Base-by-base conservation (phyloP, 1,140 invertebrate genomes). In the Ladona fulva region DNA sequence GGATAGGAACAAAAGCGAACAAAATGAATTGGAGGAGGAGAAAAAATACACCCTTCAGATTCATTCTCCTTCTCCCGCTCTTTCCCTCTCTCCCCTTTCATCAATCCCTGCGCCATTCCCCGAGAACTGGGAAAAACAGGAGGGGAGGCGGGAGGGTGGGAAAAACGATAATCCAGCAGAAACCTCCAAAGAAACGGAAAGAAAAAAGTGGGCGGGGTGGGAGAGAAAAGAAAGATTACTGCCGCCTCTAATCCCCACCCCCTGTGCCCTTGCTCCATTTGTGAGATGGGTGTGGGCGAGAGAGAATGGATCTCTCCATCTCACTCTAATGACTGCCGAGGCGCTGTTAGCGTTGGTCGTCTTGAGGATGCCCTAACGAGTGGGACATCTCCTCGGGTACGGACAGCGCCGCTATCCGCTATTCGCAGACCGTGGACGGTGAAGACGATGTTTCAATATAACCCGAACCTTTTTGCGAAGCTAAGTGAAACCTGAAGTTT, bases 141-240 rank as follows among this genome's bases (percentile, higher is more conserved):
- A 16, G 52, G 52, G 52, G 44, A 10, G 44, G 44, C 10, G 44
- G 19, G 44, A 11, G 44, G 44, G 14, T 16, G 52, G 52, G n/a
- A 66, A 66, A 66, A 66, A 66, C 52, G 52, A 66, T 66, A 66
- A 66, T 66, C 52, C 12, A 66, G 52, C 52, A 66, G 52, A 66
- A 66, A 66, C 52, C 52, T 66, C 52, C 52, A 66, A 66, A 66
- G 52, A 66, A 66, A 66, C 52, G 52, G 52, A 66, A 66, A 66
- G 14, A 66, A 66, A 66, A 52, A 66, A 66, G 52, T 12, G 52
- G 52, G 52, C 44, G 44, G 44, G 44, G 44, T 52, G 44, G 52
- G 52, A 66, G 52, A 12, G 52, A 66, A 52, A 66, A 66, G 52
- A 66, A 66, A 66, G 52, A 66, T 66, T 66, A 66, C 52, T 19